Conservation (phyloP, 2,888 invertebrate species). For the Escarpia spicata region DNA sequence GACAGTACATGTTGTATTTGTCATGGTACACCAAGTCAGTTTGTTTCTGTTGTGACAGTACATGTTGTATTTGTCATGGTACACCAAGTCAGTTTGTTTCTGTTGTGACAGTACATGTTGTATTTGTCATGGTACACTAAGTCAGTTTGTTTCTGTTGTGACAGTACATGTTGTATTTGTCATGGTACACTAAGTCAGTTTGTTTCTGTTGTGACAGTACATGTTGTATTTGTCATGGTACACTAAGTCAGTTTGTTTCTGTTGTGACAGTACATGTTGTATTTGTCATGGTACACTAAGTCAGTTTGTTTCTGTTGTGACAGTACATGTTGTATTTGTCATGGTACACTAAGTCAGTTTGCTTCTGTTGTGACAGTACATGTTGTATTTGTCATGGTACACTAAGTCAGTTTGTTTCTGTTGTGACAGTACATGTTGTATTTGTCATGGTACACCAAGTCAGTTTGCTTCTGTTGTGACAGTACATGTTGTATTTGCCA, state of each 20-base stretch:
- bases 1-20: conserved; percentile 74
- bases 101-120: conserved; percentile 75
- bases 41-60: conserved; percentile 71
- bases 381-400: conserved; percentile 64
- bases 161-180: conserved; percentile 74
- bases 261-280: conserved; percentile 75
- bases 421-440: neutral
- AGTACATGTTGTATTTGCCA: conserved; percentile 74
- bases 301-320: conserved; percentile 47
- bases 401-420: too few species aligned
- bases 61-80: conserved; percentile 66
- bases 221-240: conserved; percentile 66
- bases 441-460: neutral
- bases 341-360: neutral
- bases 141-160: conserved; percentile 47
- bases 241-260: neutral
- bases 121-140: neutral
- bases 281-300: neutral
- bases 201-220: conserved; percentile 71
- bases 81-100: neutral
- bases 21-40: neutral
- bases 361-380: conserved; percentile 71
- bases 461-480: conserved; percentile 35
- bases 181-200: neutral
- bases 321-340: conserved; percentile 74